Percentiles rank a stretch among this genome's conserved stretches.
phyloP scores from a whole-genome alignment of 2,797 vertebrate species.

The Silurus lanzhouensis region DNA sequence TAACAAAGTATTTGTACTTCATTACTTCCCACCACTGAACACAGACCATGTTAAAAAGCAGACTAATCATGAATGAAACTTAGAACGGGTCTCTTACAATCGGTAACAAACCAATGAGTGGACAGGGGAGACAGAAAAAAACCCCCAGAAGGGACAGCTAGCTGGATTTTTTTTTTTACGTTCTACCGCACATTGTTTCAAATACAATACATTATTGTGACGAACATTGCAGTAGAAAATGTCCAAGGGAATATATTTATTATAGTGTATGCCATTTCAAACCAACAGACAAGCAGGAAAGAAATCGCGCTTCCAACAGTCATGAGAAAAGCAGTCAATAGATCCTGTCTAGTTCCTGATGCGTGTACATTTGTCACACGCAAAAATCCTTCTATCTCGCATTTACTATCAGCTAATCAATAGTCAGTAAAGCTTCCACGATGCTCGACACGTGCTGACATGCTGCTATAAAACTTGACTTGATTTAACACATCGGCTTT shows the following conservation, averaged over 20 bases:
- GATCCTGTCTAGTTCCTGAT: neutral
- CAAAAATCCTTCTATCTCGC: neutral
- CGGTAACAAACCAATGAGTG: neutral
- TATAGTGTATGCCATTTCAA: neutral
- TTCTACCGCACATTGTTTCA: too few relatives aligned
- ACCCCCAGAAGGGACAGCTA: too few relatives aligned
- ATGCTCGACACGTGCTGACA: constrained; percentile 56
- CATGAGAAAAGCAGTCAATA: constrained; percentile 15
- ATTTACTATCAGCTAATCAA: constrained; percentile 58
- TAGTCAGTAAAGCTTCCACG: constrained; percentile 40
- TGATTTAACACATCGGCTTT: constrained; percentile 65
- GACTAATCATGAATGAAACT: neutral
- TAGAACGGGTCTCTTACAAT: neutral
- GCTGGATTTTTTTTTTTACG: too few relatives aligned
- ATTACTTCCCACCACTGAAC: too few relatives aligned
- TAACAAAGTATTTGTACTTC: too few relatives aligned
- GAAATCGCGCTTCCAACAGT: neutral
- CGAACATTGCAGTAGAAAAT: neutral
- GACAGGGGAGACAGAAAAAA: neutral
- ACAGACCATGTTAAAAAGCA: neutral
- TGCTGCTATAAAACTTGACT: constrained; percentile 63
- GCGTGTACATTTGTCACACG: neutral
- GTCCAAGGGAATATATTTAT: neutral
- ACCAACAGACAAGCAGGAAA: neutral
- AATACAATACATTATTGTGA: too few relatives aligned